phyloP scores from a whole-genome alignment of 1,140 invertebrate species.

The Cyphomyrmex costatus region DNA sequence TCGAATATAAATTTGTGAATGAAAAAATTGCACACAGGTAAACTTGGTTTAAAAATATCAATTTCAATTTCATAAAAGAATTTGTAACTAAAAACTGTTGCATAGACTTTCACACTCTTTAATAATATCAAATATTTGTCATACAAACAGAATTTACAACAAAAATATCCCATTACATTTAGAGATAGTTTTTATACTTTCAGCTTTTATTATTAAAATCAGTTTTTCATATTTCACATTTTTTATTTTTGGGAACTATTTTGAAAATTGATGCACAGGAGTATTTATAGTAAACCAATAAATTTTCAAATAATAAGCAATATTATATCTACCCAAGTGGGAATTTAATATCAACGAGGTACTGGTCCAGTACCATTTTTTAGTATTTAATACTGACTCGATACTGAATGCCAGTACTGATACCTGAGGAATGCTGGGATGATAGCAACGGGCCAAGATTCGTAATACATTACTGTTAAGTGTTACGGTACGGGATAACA shows the following conservation, averaged over 20 bases:
- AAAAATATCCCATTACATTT: neutral
- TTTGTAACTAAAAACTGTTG: neutral
- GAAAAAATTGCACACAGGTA: neutral
- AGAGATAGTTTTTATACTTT: neutral
- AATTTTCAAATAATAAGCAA: slow-evolving; percentile 11
- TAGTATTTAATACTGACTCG: too few species aligned
- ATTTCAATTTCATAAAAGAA: neutral
- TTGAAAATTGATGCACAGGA: neutral
- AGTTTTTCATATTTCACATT: neutral
- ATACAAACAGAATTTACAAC: neutral
- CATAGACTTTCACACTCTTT: neutral
- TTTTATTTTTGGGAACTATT: slow-evolving; percentile 2
- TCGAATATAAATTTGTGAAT: neutral
- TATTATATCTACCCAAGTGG: too few species aligned
- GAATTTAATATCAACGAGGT: too few species aligned
- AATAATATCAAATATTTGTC: slow-evolving; percentile 25
- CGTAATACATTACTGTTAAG: too few species aligned
- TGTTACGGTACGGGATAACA: too few species aligned
- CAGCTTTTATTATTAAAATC: neutral
- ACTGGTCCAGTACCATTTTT: too few species aligned
- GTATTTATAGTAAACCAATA: neutral
- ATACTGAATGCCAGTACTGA: too few species aligned
- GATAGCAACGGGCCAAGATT: too few species aligned
- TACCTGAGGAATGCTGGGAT: too few species aligned
- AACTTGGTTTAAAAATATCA: neutral